Evolutionary conservation across 64 coral and sea anemone species (phyloP), one percentile per base, ranked within the genome.

Genomic region (Montipora foliosa): DNA sequence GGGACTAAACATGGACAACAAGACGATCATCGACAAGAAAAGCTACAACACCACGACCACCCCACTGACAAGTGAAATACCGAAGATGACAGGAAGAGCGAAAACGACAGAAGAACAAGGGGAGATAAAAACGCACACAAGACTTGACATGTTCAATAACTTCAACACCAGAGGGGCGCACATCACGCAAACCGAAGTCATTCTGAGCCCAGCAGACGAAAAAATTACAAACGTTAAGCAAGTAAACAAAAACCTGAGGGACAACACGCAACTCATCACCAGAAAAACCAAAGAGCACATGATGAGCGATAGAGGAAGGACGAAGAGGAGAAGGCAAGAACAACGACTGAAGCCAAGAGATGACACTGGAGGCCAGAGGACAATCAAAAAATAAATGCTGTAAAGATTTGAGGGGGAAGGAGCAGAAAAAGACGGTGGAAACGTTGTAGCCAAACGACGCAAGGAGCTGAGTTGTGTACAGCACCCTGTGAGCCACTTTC

Each of bases 401-500:
- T 2, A 13, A 8, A 46, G 25, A 45, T 44, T 47, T 29, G 1
- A 9, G 14, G 44, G 74, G 11, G 3, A 4, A 2, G 25, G 8
- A 4, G 46, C 29, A 76, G 29, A 76, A 76, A 47, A 44, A 76
- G 1, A 0, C 16, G 5, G 47, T 72, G 49, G 75, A 21, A 78
- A 44, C 49, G 1, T 25, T 10, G 7, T 51, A 49, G 0, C 73
- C 2, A 51, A 79, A 90, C 2, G 58, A 64, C 0, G 37, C 22
- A 5, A 91, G 78, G 19, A 64, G 1, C 1, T 72, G 47, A 2
- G 77, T 60, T 15, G 9, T 90, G 14, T 78, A 73, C 3, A 87
- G 20, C 0, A 87, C 84, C 4, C 84, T 67, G 53, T 87, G 84
- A 2, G 84, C 84, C 9, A 87, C 45, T 19, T 74, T 74, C 68